Conservation (phyloP, 2,888 invertebrate genomes). For the Netelia fuscicornis region DNA sequence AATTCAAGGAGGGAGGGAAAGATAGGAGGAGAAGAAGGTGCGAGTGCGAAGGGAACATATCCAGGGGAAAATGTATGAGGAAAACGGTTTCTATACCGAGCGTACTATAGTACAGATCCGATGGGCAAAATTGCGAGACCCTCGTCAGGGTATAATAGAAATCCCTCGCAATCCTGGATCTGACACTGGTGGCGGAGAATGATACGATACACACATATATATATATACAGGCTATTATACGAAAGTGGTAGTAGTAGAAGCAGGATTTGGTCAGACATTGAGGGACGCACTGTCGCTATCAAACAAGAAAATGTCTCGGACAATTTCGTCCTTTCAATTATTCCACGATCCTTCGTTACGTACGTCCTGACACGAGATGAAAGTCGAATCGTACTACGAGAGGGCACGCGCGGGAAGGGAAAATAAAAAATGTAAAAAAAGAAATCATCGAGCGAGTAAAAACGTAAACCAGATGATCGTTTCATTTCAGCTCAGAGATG, state of each 20-base stretch:
- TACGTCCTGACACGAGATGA: constrained; percentile 18
- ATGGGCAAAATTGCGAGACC: constrained; percentile 21
- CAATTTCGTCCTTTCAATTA: constrained; percentile 41
- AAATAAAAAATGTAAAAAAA: too few species aligned
- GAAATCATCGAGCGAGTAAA: too few species aligned
- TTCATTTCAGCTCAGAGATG: too few species aligned
- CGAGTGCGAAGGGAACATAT: neutral
- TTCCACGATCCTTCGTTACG: neutral
- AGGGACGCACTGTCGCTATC: neutral
- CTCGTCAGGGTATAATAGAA: constrained; percentile 31
- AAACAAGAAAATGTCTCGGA: constrained; percentile 11
- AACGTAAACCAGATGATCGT: too few species aligned
- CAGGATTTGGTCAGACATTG: constrained; percentile 29
- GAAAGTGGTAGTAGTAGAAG: constrained; percentile 29
- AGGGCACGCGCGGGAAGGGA: too few species aligned
- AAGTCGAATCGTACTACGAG: constrained; percentile 6
- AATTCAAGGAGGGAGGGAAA: neutral
- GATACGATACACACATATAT: neutral
- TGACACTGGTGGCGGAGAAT: neutral
- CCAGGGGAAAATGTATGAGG: neutral
- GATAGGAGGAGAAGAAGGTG: too few species aligned
- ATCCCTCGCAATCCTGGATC: constrained; percentile 1
- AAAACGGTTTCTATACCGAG: constrained; percentile 1
- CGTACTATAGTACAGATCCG: constrained; percentile 4
- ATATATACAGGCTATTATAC: neutral